phyloP scores from a whole-genome alignment of 2,888 invertebrate species.

The Dryococelus australis region DNA sequence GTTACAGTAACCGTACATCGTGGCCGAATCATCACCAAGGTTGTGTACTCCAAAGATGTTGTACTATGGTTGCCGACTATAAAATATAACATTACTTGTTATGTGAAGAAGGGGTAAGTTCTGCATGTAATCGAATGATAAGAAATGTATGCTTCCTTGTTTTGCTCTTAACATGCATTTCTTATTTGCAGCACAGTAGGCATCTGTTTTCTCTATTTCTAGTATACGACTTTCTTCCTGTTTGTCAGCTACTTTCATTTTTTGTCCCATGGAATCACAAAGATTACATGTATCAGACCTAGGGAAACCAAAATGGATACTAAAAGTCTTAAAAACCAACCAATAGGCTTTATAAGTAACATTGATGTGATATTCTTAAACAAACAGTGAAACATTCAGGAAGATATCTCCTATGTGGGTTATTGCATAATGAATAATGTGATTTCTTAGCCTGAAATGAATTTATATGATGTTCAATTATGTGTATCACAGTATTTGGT shows the following conservation, averaged over 20 bases:
- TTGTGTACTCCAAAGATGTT: not conserved
- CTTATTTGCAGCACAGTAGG: not conserved
- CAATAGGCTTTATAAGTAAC: not conserved
- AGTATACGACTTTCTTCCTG: not conserved
- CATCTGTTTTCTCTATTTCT: slow-evolving; percentile 9
- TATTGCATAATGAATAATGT: not conserved
- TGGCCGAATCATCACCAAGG: too few relatives aligned
- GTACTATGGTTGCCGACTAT: not conserved
- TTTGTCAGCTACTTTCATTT: not conserved
- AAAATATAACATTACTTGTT: not conserved
- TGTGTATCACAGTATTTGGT: not conserved
- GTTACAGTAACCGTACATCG: too few relatives aligned
- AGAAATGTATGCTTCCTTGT: not conserved
- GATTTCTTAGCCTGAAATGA: not conserved
- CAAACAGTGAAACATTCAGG: not conserved
- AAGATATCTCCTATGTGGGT: not conserved
- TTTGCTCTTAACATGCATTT: slow-evolving; percentile 5
- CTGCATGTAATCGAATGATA: not conserved
- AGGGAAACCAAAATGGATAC: slow-evolving; percentile 7
- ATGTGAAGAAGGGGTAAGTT: not conserved
- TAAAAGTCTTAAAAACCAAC: not conserved
- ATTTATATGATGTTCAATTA: not conserved
- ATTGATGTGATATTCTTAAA: not conserved
- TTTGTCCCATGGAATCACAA: not conserved
- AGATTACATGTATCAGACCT: not conserved